Percentiles rank a stretch among this genome's conserved stretches.
phyloP scores from a whole-genome alignment of 2,888 invertebrate species.

The Macrophya alboannulata region DNA sequence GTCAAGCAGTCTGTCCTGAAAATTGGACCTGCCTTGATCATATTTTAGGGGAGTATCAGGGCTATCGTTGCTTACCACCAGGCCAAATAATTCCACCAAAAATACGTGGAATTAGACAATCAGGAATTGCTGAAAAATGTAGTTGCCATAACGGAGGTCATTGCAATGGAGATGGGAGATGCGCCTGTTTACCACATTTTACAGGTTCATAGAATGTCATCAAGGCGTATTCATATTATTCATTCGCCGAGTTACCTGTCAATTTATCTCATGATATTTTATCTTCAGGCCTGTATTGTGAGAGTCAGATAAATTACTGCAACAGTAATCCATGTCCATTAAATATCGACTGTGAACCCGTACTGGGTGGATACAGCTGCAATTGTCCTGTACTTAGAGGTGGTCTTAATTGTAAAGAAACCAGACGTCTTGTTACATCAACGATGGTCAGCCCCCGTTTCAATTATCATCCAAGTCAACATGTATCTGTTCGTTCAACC shows the following conservation, averaged over 20 bases:
- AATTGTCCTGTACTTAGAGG: slow-evolving; percentile 31
- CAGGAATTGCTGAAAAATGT: slow-evolving; percentile 14
- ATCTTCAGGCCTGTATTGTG: slow-evolving; percentile 41
- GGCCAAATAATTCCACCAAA: slow-evolving; percentile 9
- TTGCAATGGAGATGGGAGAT: slow-evolving; percentile 21
- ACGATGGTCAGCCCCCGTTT: slow-evolving; percentile 31
- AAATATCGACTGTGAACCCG: slow-evolving; percentile 29
- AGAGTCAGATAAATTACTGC: slow-evolving; percentile 51
- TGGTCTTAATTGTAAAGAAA: slow-evolving; percentile 46
- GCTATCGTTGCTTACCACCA: slow-evolving; percentile 55
- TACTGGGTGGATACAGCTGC: slow-evolving; percentile 52
- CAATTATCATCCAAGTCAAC: slow-evolving; percentile 48
- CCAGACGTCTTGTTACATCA: background rate
- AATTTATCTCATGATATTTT: background rate
- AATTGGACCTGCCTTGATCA: slow-evolving; percentile 51
- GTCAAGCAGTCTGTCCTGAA: slow-evolving; percentile 19
- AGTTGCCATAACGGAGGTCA: slow-evolving; percentile 49
- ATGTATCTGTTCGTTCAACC: slow-evolving; percentile 45
- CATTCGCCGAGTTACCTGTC: background rate
- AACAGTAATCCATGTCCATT: slow-evolving; percentile 42
- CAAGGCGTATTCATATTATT: background rate
- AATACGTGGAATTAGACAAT: background rate
- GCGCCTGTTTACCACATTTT: slow-evolving; percentile 45
- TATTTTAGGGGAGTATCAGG: slow-evolving; percentile 28
- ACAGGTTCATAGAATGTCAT: slow-evolving; percentile 42